These are phyloP conservation scores for Pterocles gutturalis DNA, from an alignment of 2,113 vertebrate genomes.

Conservation along the genomic window DNA sequence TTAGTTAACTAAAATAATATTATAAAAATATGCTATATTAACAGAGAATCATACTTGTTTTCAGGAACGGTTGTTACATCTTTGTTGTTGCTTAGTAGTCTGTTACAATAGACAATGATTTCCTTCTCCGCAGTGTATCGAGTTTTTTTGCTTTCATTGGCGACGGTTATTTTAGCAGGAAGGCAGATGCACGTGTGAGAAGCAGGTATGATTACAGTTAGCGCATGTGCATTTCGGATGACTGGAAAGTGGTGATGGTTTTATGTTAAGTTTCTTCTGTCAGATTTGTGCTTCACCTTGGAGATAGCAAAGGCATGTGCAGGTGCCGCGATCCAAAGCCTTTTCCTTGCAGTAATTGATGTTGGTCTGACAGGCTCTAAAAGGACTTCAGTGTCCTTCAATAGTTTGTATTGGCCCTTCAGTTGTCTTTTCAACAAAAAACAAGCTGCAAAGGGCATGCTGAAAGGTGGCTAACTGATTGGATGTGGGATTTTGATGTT, in stretches of 20 bases:
- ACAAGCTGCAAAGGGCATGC: neutral
- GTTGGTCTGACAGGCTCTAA: neutral
- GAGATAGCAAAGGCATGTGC: neutral
- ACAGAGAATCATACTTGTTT: neutral
- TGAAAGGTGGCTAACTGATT: neutral
- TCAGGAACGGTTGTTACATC: neutral
- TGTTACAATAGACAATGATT: neutral
- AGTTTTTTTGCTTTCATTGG: neutral
- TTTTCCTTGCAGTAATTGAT: neutral
- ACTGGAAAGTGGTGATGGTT: neutral
- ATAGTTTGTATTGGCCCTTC: neutral
- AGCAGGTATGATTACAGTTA: neutral
- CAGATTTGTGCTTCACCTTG: neutral
- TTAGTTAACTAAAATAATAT: neutral
- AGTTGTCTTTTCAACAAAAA: neutral
- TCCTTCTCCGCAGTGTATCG: rapidly evolving
- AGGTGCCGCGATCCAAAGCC: neutral
- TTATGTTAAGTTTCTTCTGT: neutral
- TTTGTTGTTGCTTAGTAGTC: neutral
- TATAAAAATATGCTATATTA: neutral
- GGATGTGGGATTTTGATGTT: rapidly evolving
- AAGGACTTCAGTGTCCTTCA: neutral
- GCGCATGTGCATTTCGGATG: rapidly evolving
- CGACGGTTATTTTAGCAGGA: neutral
- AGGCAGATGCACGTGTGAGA: rapidly evolving